phyloP scores from a whole-genome alignment of 1,140 invertebrate species.

The Nymphalis io region DNA sequence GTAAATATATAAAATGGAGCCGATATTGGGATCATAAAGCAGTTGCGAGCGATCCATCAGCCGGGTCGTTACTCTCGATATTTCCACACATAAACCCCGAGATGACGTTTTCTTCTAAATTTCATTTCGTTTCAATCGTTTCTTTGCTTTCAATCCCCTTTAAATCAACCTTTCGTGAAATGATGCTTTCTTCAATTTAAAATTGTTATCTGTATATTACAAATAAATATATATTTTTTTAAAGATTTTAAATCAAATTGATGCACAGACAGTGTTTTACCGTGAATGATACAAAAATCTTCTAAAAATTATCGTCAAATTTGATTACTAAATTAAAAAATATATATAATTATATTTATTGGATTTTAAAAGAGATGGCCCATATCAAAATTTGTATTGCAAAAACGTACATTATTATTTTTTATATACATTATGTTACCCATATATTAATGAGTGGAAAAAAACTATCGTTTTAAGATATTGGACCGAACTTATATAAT shows the following conservation, averaged over 20 bases:
- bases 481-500: too few relatives aligned
- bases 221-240: neutral
- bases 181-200: slow-evolving; percentile 16
- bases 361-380: too few relatives aligned
- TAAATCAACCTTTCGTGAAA: slow-evolving; percentile 30
- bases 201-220: neutral
- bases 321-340: too few relatives aligned
- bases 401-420: too few relatives aligned
- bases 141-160: slow-evolving; percentile 39
- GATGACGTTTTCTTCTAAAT: slow-evolving; percentile 57
- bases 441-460: too few relatives aligned
- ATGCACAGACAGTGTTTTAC: too few relatives aligned
- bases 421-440: too few relatives aligned
- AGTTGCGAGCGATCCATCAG: slow-evolving; percentile 41
- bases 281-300: too few relatives aligned
- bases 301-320: too few relatives aligned
- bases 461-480: too few relatives aligned
- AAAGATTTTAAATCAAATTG: neutral
- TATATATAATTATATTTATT: too few relatives aligned
- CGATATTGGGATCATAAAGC: slow-evolving; percentile 47
- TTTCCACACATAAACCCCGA: slow-evolving; percentile 46
- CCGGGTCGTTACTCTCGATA: slow-evolving; percentile 44
- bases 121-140: slow-evolving; percentile 58
- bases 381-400: too few relatives aligned
- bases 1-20: slow-evolving; percentile 35